Evolutionary conservation across 2,888 invertebrate species (phyloP).

Genomic region (Gymnoscelis rufifasciata): DNA sequence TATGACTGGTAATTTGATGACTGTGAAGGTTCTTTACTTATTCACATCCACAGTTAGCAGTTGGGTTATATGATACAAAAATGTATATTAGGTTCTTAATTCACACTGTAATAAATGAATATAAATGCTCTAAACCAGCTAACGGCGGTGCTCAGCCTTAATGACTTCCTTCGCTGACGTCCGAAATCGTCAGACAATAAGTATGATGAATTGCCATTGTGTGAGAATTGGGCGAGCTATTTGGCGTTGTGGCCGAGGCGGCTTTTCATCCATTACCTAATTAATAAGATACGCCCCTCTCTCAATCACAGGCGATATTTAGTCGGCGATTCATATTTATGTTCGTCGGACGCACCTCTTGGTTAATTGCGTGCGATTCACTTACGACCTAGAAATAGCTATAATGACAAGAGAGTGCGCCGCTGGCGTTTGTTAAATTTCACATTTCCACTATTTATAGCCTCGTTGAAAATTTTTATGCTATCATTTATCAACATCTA

Average conservation of each 20-base stretch:
- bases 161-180: slow-evolving; percentile 74
- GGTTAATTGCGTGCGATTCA: slow-evolving; percentile 66
- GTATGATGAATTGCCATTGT: slow-evolving; percentile 71
- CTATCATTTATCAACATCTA: slow-evolving; percentile 5
- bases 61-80: slow-evolving; percentile 27
- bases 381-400: slow-evolving; percentile 56
- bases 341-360: slow-evolving; percentile 60
- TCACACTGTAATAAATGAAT: slow-evolving; percentile 50
- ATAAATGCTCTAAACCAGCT: slow-evolving; percentile 54
- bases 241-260: slow-evolving; percentile 60
- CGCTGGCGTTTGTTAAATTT: slow-evolving; percentile 25
- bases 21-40: slow-evolving; percentile 42
- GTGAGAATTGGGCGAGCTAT: slow-evolving; percentile 64
- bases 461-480: slow-evolving; percentile 1
- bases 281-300: slow-evolving; percentile 71
- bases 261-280: slow-evolving; percentile 71
- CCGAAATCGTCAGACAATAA: slow-evolving; percentile 72
- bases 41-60: slow-evolving; percentile 38
- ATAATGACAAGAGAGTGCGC: slow-evolving; percentile 51
- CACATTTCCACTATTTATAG: slow-evolving; percentile 4
- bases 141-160: slow-evolving; percentile 49
- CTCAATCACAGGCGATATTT: slow-evolving; percentile 66
- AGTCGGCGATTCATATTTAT: slow-evolving; percentile 63
- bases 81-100: slow-evolving; percentile 45
- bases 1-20: slow-evolving; percentile 46